Percentiles rank a stretch among this genome's conserved stretches.
These are phyloP conservation scores for Phymorhynchus buccinoides DNA, from an alignment of 1,140 invertebrate genomes.

Conservation along the genomic window DNA sequence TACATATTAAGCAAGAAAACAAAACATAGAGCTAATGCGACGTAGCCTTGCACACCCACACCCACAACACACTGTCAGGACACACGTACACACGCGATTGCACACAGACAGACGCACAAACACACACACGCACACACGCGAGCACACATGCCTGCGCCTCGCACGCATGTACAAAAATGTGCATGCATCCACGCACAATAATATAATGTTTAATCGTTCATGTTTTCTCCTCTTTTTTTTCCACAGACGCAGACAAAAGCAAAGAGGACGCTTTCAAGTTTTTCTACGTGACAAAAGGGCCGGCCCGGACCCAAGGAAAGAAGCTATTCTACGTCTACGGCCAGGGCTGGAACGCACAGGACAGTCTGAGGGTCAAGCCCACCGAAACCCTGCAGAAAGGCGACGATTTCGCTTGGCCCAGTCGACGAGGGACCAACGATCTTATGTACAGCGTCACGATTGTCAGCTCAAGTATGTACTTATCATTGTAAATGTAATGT, in stretches of 20 bases:
- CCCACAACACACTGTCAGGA: too few species aligned
- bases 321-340: slow-evolving; percentile 68
- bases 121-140: too few species aligned
- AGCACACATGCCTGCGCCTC: too few species aligned
- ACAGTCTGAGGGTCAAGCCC: slow-evolving; percentile 54
- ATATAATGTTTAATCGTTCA: not conserved
- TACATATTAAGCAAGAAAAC: too few species aligned
- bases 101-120: too few species aligned
- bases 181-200: not conserved
- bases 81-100: too few species aligned
- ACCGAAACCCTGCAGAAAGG: slow-evolving; percentile 54
- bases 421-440: slow-evolving; percentile 56
- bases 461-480: slow-evolving; percentile 5
- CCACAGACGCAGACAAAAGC: slow-evolving; percentile 52
- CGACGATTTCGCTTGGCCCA: slow-evolving; percentile 61
- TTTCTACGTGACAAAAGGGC: slow-evolving; percentile 62
- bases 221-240: slow-evolving; percentile 18
- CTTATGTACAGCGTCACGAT: slow-evolving; percentile 60
- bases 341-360: slow-evolving; percentile 54
- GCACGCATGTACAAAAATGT: not conserved
- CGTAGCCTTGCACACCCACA: too few species aligned
- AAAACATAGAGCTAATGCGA: too few species aligned
- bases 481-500: too few species aligned
- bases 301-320: slow-evolving; percentile 58
- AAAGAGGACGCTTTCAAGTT: slow-evolving; percentile 64